Conservation (phyloP, 1,140 invertebrate genomes). For the Laupala kohalensis region DNA sequence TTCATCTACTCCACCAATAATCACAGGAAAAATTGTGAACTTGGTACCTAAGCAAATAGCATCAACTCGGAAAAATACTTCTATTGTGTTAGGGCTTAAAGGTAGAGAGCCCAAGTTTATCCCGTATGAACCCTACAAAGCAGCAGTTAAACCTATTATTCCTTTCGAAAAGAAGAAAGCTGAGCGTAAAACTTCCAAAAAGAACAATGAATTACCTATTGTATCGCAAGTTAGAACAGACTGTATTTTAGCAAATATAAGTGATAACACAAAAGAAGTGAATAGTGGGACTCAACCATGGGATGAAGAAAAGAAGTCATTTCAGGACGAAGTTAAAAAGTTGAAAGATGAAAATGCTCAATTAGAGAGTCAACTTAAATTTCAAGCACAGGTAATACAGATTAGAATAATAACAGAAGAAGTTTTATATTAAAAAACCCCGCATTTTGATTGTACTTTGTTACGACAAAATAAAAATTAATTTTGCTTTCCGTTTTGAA, state of each 20-base stretch:
- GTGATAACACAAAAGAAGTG: not conserved
- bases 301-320: constrained; percentile 27
- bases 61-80: constrained; percentile 27
- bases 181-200: not conserved
- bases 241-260: too few relatives aligned
- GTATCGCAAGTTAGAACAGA: too few relatives aligned
- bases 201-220: not conserved
- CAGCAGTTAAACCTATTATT: constrained; percentile 64
- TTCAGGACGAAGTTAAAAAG: constrained; percentile 38
- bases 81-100: constrained; percentile 32
- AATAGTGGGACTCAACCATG: constrained; percentile 20
- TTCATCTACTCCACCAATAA: constrained; percentile 26
- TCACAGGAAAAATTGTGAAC: constrained; percentile 33
- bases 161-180: constrained; percentile 29
- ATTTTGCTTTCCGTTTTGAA: not conserved
- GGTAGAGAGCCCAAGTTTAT: constrained; percentile 70
- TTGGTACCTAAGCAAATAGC: constrained; percentile 28
- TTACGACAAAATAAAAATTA: not conserved
- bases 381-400: constrained; percentile 50
- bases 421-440: not conserved
- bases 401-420: too few relatives aligned
- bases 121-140: constrained; percentile 79
- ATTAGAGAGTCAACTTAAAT: constrained; percentile 55
- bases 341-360: constrained; percentile 45
- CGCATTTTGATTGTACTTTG: not conserved